A percentile compares a stretch with the other conserved stretches of the same genome.
Evolutionary conservation across 2,797 vertebrate species (phyloP).

Genomic region (Megalops cyprinoides): DNA sequence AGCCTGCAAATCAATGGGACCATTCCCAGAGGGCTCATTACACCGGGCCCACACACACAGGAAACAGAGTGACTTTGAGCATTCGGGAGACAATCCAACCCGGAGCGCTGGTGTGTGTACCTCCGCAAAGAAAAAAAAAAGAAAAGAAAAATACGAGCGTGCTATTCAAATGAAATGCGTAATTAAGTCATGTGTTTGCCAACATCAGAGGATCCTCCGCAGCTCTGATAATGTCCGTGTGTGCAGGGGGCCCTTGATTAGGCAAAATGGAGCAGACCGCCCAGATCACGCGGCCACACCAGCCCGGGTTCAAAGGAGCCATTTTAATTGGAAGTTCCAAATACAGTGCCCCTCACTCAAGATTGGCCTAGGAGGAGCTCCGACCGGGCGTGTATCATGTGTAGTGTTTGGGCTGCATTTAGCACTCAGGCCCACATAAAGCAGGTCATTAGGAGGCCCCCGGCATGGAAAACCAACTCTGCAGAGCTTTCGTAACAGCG

Average conservation of each 20-base stretch:
- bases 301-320: not conserved
- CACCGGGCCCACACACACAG: slow-evolving; percentile 49
- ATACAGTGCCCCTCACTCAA: not conserved
- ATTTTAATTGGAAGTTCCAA: not conserved
- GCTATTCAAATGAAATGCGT: slow-evolving; percentile 51
- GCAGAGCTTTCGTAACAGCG: no score
- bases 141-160: slow-evolving; percentile 47
- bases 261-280: not conserved
- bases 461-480: no score
- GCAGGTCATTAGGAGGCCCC: no score
- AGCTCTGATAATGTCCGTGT: not conserved
- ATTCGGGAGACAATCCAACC: slow-evolving; percentile 42
- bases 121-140: no score
- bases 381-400: not conserved
- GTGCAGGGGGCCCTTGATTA: not conserved
- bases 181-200: slow-evolving; percentile 56
- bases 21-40: slow-evolving; percentile 73
- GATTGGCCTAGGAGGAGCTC: not conserved
- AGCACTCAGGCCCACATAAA: no score
- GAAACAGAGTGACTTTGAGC: slow-evolving; percentile 50
- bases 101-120: not conserved
- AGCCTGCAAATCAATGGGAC: slow-evolving; percentile 45
- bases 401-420: no score
- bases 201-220: not conserved
- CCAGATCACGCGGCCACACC: not conserved